These are phyloP conservation scores for Upupa epops DNA, from an alignment of 2,113 vertebrate species.

Conservation along the genomic window DNA sequence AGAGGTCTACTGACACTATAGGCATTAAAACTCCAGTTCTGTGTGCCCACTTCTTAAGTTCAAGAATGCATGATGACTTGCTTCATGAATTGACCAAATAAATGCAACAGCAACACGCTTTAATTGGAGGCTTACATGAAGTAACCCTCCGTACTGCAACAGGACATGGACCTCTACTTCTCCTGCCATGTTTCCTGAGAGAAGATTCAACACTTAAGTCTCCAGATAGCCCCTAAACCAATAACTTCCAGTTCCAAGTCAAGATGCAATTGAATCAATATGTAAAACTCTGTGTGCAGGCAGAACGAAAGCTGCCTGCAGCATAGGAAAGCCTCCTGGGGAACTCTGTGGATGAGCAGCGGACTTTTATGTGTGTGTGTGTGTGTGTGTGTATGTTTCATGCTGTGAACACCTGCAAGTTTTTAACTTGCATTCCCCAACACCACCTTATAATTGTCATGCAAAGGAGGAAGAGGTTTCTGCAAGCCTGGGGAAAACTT, in stretches of 20 bases:
- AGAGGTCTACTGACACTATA: neutral
- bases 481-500: neutral
- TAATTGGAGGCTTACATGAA: accelerated
- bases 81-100: neutral
- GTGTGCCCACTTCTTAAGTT: neutral
- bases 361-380: neutral
- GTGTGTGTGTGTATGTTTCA: neutral
- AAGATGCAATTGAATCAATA: neutral
- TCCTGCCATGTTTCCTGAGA: accelerated
- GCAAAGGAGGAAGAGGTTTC: neutral
- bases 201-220: neutral
- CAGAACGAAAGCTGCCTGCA: neutral
- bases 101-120: neutral
- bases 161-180: neutral
- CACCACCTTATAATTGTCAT: neutral
- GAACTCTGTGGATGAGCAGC: neutral
- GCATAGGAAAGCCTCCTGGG: neutral
- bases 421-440: neutral
- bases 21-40: neutral
- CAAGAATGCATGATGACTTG: neutral
- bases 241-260: neutral
- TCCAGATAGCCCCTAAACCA: neutral
- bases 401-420: neutral
- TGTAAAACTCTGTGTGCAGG: accelerated
- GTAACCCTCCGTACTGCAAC: accelerated